Conservation (phyloP, 2,797 vertebrate genomes). For the Tarsius wallacei region DNA sequence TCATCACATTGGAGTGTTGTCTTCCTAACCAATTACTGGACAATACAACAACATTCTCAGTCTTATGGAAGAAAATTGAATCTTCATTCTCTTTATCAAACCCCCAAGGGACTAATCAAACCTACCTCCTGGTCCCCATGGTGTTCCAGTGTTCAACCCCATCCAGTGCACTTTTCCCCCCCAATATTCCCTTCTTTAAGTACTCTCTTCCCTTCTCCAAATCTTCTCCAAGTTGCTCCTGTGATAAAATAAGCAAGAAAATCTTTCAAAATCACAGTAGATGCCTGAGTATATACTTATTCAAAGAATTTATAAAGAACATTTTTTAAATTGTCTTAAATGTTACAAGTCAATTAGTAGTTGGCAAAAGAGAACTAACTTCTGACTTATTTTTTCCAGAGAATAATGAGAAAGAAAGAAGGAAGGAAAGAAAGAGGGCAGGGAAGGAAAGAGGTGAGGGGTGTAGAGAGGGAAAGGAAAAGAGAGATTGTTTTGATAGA, state of each 20-base stretch:
- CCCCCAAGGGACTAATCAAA: background rate
- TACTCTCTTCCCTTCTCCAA: background rate
- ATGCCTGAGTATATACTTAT: background rate
- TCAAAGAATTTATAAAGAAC: background rate
- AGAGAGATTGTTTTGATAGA: background rate
- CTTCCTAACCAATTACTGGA: background rate
- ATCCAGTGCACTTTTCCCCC: background rate
- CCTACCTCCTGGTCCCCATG: background rate
- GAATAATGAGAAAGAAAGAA: background rate
- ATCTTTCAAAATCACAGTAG: background rate
- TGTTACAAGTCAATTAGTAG: background rate
- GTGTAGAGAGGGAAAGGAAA: background rate
- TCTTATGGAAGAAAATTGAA: background rate
- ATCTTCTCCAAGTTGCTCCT: background rate
- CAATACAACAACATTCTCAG: background rate
- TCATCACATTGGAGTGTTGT: background rate
- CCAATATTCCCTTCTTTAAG: background rate
- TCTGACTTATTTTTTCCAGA: slow-evolving; percentile 14
- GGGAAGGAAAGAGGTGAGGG: rapidly evolving
- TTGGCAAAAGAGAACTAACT: slow-evolving; percentile 39
- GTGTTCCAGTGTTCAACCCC: background rate
- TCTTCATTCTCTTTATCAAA: slow-evolving; percentile 27
- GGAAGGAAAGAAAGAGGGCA: background rate
- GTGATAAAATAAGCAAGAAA: background rate
- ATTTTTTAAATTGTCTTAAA: slow-evolving; percentile 14